These are phyloP conservation scores for Sarcophilus harrisii DNA, from an alignment of 2,797 vertebrate species.

Conservation along the genomic window DNA sequence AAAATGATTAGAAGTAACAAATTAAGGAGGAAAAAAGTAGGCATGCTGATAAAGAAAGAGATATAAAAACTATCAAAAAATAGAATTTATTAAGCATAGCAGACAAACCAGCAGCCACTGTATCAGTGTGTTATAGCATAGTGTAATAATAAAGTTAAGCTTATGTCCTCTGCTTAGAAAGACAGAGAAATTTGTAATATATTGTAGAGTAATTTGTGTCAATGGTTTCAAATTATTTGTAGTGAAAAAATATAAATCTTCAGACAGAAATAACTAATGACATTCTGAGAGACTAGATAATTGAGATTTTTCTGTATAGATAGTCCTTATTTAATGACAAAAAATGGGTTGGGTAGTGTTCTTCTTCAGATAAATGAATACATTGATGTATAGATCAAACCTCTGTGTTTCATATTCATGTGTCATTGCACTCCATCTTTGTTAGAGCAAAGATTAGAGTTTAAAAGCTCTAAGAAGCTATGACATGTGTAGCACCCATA, in stretches of 20 bases:
- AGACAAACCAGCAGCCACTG: not conserved
- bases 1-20: slow-evolving; percentile 11
- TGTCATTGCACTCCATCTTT: not conserved
- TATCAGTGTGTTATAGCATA: not conserved
- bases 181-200: not conserved
- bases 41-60: slow-evolving; percentile 14
- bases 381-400: slow-evolving; percentile 47
- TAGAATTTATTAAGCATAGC: slow-evolving; percentile 12
- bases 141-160: not conserved
- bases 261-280: slow-evolving; percentile 24
- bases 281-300: slow-evolving; percentile 33
- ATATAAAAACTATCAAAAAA: slow-evolving; percentile 28
- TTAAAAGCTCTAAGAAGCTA: not conserved
- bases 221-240: slow-evolving; percentile 31
- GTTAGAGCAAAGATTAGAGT: not conserved
- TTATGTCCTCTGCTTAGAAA: slow-evolving; percentile 10
- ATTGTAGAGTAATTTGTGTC: slow-evolving; percentile 21
- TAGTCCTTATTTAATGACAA: slow-evolving; percentile 13
- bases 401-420: slow-evolving; percentile 38
- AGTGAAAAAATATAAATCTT: not conserved
- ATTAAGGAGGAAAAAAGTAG: slow-evolving; percentile 23
- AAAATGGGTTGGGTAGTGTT: not conserved
- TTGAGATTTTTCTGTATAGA: not conserved
- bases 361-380: not conserved
- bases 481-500: not conserved